Percentiles rank a stretch among this genome's conserved stretches.
Conservation (phyloP, 2,113 vertebrate genomes). For the Phodopus roborovskii region DNA sequence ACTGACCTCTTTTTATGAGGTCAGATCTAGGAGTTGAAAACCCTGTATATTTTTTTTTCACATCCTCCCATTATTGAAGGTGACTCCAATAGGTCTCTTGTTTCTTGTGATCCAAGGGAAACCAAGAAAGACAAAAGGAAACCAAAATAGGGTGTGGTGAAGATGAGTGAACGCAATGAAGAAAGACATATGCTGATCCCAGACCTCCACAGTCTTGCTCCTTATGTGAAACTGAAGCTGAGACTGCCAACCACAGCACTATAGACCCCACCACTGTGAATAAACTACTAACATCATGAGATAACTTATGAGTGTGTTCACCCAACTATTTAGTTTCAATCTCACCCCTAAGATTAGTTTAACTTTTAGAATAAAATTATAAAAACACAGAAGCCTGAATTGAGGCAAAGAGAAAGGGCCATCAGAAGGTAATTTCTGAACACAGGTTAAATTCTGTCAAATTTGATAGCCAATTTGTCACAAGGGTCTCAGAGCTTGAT, state of each 20-base stretch:
- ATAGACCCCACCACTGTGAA: slow-evolving; percentile 5
- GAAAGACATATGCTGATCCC: not conserved
- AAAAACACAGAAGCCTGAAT: slow-evolving; percentile 19
- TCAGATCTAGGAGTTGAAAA: slow-evolving; percentile 29
- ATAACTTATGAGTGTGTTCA: not conserved
- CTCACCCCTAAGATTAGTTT: not conserved
- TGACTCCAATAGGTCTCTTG: not conserved
- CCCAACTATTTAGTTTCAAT: not conserved
- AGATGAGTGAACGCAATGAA: not conserved
- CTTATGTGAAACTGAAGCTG: not conserved
- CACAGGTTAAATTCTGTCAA: not conserved
- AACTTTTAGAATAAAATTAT: slow-evolving; percentile 17
- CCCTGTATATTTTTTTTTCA: slow-evolving; percentile 4
- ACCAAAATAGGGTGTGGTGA: not conserved
- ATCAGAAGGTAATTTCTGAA: slow-evolving; percentile 25
- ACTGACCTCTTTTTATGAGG: not conserved
- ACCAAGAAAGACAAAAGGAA: not conserved
- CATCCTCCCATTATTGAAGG: not conserved
- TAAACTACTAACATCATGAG: not conserved
- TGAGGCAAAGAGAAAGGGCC: not conserved
- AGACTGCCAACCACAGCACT: not conserved
- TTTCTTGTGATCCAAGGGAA: slow-evolving; percentile 17
- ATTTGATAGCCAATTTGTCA: not conserved
- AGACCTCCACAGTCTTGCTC: not conserved
- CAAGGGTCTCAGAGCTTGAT: not conserved